A percentile compares a stretch with the other conserved stretches of the same genome.
phyloP scores from a whole-genome alignment of 2,888 invertebrate species.

The Meteorus colon region DNA sequence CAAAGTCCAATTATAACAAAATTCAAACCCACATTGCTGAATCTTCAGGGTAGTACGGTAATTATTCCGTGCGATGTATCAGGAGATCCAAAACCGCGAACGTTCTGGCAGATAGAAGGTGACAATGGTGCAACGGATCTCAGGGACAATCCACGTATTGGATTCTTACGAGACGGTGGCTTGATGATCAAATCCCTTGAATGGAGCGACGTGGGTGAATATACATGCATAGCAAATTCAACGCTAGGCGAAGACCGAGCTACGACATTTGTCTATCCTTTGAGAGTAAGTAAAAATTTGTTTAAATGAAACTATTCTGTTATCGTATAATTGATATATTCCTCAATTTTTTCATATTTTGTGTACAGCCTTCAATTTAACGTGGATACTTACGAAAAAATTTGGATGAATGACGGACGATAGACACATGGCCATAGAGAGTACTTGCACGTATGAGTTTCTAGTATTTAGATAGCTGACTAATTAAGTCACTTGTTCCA shows the following conservation, averaged over 20 bases:
- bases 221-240: slow-evolving; percentile 84
- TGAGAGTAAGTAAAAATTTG: slow-evolving; percentile 70
- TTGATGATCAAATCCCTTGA: slow-evolving; percentile 81
- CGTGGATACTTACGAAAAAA: slow-evolving; percentile 8
- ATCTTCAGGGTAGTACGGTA: slow-evolving; percentile 77
- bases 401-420: background rate
- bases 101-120: slow-evolving; percentile 81
- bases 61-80: slow-evolving; percentile 82
- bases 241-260: slow-evolving; percentile 77
- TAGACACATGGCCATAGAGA: slow-evolving; percentile 47
- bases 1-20: slow-evolving; percentile 64
- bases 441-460: slow-evolving; percentile 52
- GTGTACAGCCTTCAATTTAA: slow-evolving; percentile 24
- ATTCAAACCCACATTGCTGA: slow-evolving; percentile 68
- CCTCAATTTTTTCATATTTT: background rate
- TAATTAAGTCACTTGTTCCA: slow-evolving; percentile 36
- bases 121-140: slow-evolving; percentile 71
- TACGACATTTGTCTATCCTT: slow-evolving; percentile 84
- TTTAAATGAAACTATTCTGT: background rate
- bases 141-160: slow-evolving; percentile 57
- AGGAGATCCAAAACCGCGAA: slow-evolving; percentile 78
- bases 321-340: background rate
- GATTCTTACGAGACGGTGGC: slow-evolving; percentile 81
- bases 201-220: slow-evolving; percentile 90
- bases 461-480: slow-evolving; percentile 49